Conservation (phyloP, 2,888 invertebrate species). For the Cyclophora albipunctata region DNA sequence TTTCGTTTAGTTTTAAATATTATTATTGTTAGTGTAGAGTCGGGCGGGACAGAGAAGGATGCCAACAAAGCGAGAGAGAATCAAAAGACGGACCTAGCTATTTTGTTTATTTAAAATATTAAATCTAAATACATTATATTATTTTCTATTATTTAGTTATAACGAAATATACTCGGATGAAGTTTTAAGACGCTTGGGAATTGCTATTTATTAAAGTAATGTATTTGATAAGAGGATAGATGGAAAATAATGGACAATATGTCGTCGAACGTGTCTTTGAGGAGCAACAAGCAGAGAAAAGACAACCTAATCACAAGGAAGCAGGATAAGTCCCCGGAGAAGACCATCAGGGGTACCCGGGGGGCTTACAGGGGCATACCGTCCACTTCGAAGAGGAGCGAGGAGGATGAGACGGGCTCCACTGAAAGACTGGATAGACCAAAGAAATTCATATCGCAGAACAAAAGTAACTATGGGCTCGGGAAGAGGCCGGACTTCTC, state of each 20-base stretch:
- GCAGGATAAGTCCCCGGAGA: conserved; percentile 71
- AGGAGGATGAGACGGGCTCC: conserved; percentile 57
- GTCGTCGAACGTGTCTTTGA: conserved; percentile 59
- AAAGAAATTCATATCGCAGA: conserved; percentile 68
- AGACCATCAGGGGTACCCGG: conserved; percentile 64
- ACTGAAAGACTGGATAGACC: conserved; percentile 69
- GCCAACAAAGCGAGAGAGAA: conserved; percentile 69
- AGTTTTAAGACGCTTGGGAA: conserved; percentile 27
- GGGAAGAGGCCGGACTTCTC: conserved; percentile 69
- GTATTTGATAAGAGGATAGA: conserved; percentile 20
- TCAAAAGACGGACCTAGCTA: conserved; percentile 69
- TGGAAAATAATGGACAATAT: conserved; percentile 62
- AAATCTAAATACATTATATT: conserved; percentile 17
- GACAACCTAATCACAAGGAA: conserved; percentile 70
- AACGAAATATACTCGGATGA: conserved; percentile 18
- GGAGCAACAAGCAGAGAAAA: conserved; percentile 63
- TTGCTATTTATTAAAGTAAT: conserved; percentile 35
- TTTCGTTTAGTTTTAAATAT: conserved; percentile 44
- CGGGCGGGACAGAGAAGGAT: conserved; percentile 43
- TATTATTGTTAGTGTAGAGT: conserved; percentile 41
- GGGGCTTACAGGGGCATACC: conserved; percentile 62
- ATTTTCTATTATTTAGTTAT: conserved; percentile 29
- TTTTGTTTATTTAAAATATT: conserved; percentile 56
- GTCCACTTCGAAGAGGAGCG: conserved; percentile 61
- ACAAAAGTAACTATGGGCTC: conserved; percentile 60